Conservation (phyloP, 2,888 invertebrate genomes). For the Graphium colonna region DNA sequence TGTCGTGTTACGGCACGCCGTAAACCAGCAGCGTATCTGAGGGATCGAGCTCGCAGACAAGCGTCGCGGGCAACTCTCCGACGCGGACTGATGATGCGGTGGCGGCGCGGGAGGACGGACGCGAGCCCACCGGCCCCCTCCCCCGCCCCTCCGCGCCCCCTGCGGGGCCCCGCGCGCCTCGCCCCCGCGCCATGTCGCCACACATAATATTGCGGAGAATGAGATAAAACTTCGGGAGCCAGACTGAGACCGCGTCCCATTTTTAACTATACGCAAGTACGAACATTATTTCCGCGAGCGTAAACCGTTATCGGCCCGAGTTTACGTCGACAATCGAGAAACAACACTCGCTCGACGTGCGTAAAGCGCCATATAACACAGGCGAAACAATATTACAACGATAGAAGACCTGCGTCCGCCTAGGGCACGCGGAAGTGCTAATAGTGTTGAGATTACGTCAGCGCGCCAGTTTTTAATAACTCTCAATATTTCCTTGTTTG, state of each 20-base stretch:
- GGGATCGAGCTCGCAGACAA: constrained; percentile 72
- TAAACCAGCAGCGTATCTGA: constrained; percentile 80
- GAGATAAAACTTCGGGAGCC: constrained; percentile 73
- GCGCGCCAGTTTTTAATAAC: constrained; percentile 75
- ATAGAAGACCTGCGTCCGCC: constrained; percentile 39
- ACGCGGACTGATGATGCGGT: constrained; percentile 75
- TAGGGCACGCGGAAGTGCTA: constrained; percentile 74
- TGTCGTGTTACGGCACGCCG: constrained; percentile 79
- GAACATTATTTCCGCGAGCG: constrained; percentile 60
- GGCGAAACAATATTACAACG: constrained; percentile 14
- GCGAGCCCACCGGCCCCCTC: constrained; percentile 48
- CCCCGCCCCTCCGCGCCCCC: constrained; percentile 34
- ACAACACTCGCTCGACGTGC: constrained; percentile 3
- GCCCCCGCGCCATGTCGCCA: constrained; percentile 36
- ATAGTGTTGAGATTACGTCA: constrained; percentile 68
- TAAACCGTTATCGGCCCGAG: constrained; percentile 50
- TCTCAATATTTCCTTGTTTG: constrained; percentile 73
- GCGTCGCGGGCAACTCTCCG: constrained; percentile 73
- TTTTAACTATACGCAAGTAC: constrained; percentile 56
- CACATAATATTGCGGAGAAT: constrained; percentile 55
- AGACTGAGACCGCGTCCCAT: constrained; percentile 64
- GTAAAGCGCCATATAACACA: not conserved
- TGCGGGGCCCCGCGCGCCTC: constrained; percentile 31
- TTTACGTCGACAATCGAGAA: constrained; percentile 29
- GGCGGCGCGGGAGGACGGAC: constrained; percentile 74